These are phyloP conservation scores for Myripristis murdjan DNA, from an alignment of 2,797 vertebrate species.

Conservation along the genomic window DNA sequence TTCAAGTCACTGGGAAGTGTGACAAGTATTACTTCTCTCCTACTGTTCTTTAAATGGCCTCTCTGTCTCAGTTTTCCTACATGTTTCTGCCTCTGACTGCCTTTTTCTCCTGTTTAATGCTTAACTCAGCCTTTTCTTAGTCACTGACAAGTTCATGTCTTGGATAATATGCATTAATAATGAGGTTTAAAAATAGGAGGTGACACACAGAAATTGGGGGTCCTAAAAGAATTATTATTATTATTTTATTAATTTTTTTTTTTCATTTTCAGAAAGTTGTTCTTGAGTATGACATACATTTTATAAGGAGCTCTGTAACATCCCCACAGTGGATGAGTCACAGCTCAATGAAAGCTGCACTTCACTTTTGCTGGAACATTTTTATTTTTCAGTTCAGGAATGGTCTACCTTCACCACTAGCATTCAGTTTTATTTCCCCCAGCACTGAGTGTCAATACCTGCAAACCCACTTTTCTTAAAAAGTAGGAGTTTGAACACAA, in stretches of 20 bases:
- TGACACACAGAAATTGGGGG: not conserved
- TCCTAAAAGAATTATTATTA: not conserved
- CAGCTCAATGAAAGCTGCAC: no score
- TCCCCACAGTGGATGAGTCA: not conserved
- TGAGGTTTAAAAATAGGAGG: constrained; percentile 10
- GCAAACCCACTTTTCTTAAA: not conserved
- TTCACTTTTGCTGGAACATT: no score
- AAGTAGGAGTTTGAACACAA: no score
- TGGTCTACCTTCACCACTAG: not conserved
- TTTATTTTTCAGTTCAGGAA: no score
- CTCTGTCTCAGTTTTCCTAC: not conserved
- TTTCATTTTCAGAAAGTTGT: not conserved
- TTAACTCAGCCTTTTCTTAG: not conserved
- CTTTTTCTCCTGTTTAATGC: not conserved
- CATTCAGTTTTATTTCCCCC: no score
- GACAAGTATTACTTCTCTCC: no score
- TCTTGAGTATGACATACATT: no score
- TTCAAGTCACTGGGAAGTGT: constrained; percentile 29
- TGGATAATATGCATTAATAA: constrained; percentile 17
- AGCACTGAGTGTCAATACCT: no score
- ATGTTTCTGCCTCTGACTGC: not conserved
- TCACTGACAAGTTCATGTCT: not conserved
- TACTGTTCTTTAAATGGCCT: constrained; percentile 5
- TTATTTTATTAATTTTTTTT: not conserved
- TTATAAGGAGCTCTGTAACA: not conserved